Percentiles rank a stretch among this genome's conserved stretches.
Conservation (phyloP, 2,888 invertebrate species). For the Meta bourneti region DNA sequence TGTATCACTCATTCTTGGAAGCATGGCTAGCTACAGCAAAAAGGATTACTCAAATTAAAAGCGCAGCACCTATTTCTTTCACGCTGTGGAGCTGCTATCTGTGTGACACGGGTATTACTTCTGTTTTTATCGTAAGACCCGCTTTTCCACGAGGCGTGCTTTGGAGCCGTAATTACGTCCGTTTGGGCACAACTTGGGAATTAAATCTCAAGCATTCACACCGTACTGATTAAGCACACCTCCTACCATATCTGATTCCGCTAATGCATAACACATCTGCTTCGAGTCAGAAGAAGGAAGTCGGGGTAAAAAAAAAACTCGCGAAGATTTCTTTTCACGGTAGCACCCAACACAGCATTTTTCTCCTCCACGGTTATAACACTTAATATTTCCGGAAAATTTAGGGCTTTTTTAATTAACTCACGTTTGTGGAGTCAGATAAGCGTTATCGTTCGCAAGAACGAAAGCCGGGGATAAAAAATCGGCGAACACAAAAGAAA, state of each 20-base stretch:
- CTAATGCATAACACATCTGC: constrained; percentile 52
- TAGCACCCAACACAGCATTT: not conserved
- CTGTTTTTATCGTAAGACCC: constrained; percentile 11
- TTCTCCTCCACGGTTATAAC: constrained; percentile 34
- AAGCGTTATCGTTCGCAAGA: constrained; percentile 55
- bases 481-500: constrained; percentile 25
- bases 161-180: constrained; percentile 40
- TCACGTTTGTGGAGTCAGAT: constrained; percentile 29
- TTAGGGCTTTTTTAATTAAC: constrained; percentile 65
- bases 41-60: constrained; percentile 40
- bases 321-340: constrained; percentile 1
- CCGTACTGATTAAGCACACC: constrained; percentile 38
- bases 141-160: constrained; percentile 1
- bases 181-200: not conserved
- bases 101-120: constrained; percentile 3
- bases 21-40: not conserved
- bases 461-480: not conserved
- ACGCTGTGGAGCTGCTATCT: not conserved
- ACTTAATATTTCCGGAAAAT: constrained; percentile 54
- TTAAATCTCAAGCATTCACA: constrained; percentile 49
- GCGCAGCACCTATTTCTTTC: constrained; percentile 24
- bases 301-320: not conserved
- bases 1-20: not conserved
- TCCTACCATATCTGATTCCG: constrained; percentile 38
- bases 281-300: constrained; percentile 20